Base-by-base conservation (phyloP, 2,888 invertebrate genomes). In the Plebejus argus region DNA sequence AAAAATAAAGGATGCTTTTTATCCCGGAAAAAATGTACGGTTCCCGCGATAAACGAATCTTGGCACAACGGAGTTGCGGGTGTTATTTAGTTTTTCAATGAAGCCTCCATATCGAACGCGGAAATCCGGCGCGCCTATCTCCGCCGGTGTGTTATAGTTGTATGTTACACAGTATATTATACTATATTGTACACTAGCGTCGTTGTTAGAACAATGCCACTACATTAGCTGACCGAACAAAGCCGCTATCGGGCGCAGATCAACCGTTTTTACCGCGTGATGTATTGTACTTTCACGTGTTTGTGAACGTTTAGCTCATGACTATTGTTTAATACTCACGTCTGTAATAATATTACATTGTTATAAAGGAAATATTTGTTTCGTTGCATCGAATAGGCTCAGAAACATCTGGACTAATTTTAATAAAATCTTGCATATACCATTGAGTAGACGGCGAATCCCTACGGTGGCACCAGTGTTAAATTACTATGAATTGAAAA, bases 251-350 rank as follows among this genome's bases (percentile, higher is more conserved):
- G 66, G 66, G 28, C 66, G 66, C 28, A 15, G 66, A 66, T 66
- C 66, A 15, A 15, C 28, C 28, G 66, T 66, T 66, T 66, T 66
- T 66, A 66, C 66, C 66, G 28, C 66, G 66, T 66, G 66, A 33
- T 66, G 66, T 66, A 66, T 66, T 23, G 61, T 12, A 28, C 12
- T 66, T 66, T 66, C 28, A 66, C 66, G 66, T 66, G 66, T 15
- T 28, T 66, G 66, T 33, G 28, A 66, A 66, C 66, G 66, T 66
- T 66, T 23, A 23, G 23, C 10, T 23, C 58, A 58, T 61, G 61
- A 23, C 20, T 61, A 61, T 58, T 58, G 58, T n/a, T 20, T 58
- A 18, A 58, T 58, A 20, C 20, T 53, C 20, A 8, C 58, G 2
- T 58, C 58, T 6, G 6, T n/a, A 3, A 56, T 56, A 56, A 56